Base-by-base conservation (phyloP, 2,797 vertebrate genomes). In the Neosilurus hyrtlii region DNA sequence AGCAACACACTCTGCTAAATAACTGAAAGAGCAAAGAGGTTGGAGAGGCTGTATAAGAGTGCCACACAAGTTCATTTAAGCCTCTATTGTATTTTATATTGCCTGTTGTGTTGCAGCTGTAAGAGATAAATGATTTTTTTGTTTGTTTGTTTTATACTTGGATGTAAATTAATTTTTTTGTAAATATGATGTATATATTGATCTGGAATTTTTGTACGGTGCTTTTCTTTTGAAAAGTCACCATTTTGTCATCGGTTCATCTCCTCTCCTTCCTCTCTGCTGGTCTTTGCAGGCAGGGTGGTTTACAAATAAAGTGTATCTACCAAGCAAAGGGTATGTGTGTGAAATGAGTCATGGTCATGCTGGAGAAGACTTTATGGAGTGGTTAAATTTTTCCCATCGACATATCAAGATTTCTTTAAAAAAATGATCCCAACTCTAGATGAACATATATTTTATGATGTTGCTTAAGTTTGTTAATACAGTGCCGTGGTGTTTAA, bases 181-280 rank as follows among this genome's bases (percentile, higher is more conserved):
- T 95, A 94, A 88, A 94, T 93, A 91, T 91, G 88, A 86, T 95
- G 95, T 95, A 94, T 88, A 95, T 94, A 94, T 92, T 88, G 89
- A 89, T 89, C 75, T 84, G 85, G 78, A 89, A 82, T 85, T 94
- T 94, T 95, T 90, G 89, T 95, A 94, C 89, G 86, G 90, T 90
- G 88, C 82, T 92, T 92, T 86, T 75, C 88, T 93, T 89, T 92
- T 89, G 87, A 87, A 91, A 63, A 89, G 87, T 92, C 83, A 71
- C 84, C 88, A 88, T 93, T 87, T 85, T 88, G 87, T 86, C 84
- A 66, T 90, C 90, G 91, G 88, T 86, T 85, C 85, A 56, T 88
- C 87, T 90, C 73, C 30, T 79, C 71, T 63, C 86, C 87, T 91
- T 92, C 75, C 86, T 84, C 91, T 90, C 70, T 71, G 62, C 72